Conservation (phyloP, 2,888 invertebrate genomes). For the Euplexia lucipara region DNA sequence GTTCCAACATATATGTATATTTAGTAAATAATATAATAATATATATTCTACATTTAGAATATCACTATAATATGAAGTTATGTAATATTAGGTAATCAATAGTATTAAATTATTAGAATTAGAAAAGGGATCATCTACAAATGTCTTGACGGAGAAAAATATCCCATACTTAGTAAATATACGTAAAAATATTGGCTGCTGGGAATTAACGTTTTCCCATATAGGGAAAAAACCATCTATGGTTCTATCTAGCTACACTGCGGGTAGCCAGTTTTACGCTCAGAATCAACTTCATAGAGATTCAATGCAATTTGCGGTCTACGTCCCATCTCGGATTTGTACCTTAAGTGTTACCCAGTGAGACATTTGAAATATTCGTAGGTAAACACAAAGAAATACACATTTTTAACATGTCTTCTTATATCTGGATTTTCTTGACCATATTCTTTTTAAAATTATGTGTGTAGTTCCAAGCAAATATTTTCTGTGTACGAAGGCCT, state of each 20-base stretch:
- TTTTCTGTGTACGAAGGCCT: too few relatives aligned
- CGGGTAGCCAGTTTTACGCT: too few relatives aligned
- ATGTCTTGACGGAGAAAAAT: conserved; percentile 19
- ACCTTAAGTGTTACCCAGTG: too few relatives aligned
- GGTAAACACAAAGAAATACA: too few relatives aligned
- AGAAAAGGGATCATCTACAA: conserved; percentile 50
- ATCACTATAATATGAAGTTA: conserved; percentile 64
- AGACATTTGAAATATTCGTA: too few relatives aligned
- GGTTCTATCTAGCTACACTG: neutral
- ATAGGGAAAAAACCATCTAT: neutral
- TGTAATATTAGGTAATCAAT: conserved; percentile 64
- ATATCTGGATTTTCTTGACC: too few relatives aligned
- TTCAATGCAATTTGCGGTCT: too few relatives aligned
- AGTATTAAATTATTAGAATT: conserved; percentile 66
- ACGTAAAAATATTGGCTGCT: neutral
- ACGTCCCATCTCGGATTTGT: too few relatives aligned
- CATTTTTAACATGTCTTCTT: too few relatives aligned
- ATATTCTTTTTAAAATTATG: too few relatives aligned
- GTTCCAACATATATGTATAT: conserved; percentile 64
- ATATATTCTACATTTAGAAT: conserved; percentile 64
- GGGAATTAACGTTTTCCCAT: neutral
- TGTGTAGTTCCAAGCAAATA: too few relatives aligned
- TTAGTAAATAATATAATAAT: conserved; percentile 61
- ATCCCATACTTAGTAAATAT: neutral
- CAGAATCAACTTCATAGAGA: too few relatives aligned